Evolutionary conservation across 1,140 invertebrate genomes (phyloP).

Genomic region (Leucophenga varia): DNA sequence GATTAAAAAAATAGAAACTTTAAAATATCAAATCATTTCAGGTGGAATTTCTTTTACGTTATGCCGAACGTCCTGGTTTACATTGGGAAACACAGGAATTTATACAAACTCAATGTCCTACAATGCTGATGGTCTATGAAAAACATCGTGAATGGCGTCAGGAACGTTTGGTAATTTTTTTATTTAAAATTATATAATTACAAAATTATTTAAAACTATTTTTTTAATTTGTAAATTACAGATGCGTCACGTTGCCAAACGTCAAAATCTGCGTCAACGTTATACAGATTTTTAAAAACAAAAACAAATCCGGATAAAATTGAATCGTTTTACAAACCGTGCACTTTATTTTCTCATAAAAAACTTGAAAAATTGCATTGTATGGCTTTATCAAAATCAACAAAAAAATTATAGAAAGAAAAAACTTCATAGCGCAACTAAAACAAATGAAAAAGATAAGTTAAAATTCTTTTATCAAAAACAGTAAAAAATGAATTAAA

Average conservation of each 20-base stretch:
- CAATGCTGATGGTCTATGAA: conserved; percentile 37
- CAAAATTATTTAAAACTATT: too few species aligned
- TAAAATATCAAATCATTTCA: conserved; percentile 6
- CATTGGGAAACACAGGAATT: conserved; percentile 44
- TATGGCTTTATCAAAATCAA: too few species aligned
- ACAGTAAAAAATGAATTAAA: too few species aligned
- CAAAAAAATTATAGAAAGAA: too few species aligned
- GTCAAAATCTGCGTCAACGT: conserved; percentile 41
- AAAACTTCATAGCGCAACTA: too few species aligned
- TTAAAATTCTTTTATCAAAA: too few species aligned
- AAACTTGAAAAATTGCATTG: too few species aligned
- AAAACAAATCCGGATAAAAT: too few species aligned
- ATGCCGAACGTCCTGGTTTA: conserved; percentile 36
- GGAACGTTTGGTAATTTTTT: conserved; percentile 31
- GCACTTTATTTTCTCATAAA: too few species aligned
- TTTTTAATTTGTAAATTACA: conserved; percentile 11
- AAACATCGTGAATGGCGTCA: conserved; percentile 40
- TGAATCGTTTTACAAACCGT: not conserved
- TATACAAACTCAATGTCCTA: conserved; percentile 32
- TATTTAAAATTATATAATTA: too few species aligned
- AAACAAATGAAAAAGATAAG: too few species aligned
- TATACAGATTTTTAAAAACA: conserved; percentile 53
- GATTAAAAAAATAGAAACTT: not conserved
- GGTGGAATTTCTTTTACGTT: conserved; percentile 45
- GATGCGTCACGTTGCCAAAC: conserved; percentile 48